phyloP scores from a whole-genome alignment of 2,888 invertebrate species.

The Watsonalla binaria region DNA sequence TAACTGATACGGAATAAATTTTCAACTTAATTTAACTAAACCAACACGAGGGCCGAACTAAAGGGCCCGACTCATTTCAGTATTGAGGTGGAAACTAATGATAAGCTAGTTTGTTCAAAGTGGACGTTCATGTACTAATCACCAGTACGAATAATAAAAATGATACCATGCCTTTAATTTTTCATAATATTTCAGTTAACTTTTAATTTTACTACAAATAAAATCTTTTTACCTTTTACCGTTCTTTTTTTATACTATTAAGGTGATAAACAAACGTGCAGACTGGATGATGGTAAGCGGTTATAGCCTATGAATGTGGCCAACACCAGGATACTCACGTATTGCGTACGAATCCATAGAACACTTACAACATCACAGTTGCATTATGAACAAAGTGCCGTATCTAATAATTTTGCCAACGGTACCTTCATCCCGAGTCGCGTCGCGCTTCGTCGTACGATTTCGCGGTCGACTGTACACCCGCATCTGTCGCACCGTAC shows the following conservation, averaged over 20 bases:
- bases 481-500: constrained; percentile 52
- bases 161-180: no score
- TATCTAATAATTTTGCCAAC: constrained; percentile 19
- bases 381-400: constrained; percentile 16
- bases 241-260: no score
- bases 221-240: no score
- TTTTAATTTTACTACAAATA: no score
- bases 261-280: no score
- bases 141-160: constrained; percentile 5
- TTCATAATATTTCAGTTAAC: no score
- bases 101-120: constrained; percentile 59
- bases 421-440: constrained; percentile 2
- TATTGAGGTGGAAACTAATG: constrained; percentile 74
- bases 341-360: no score
- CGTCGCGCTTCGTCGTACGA: constrained; percentile 27
- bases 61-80: constrained; percentile 69
- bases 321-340: no score
- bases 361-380: not conserved
- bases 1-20: constrained; percentile 75
- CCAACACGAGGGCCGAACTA: constrained; percentile 67
- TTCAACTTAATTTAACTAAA: constrained; percentile 78
- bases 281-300: no score
- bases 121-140: constrained; percentile 20
- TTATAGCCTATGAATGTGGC: no score
- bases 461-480: constrained; percentile 57